These are phyloP conservation scores for Zaprionus camerounensis DNA, from an alignment of 1,140 invertebrate species.

Conservation along the genomic window DNA sequence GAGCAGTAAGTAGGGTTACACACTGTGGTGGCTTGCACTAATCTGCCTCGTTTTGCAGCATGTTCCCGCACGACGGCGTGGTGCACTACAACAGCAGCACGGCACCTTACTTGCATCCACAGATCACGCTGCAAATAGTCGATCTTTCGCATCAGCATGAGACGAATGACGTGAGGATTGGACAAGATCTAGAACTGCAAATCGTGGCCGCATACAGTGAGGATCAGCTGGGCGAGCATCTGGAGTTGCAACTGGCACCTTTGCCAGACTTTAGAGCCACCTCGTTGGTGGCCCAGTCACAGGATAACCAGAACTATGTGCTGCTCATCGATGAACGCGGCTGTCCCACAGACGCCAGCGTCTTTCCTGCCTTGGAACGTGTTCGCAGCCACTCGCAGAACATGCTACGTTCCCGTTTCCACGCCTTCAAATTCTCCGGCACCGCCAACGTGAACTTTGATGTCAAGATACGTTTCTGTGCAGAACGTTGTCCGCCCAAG, in stretches of 20 bases:
- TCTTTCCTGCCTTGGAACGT: slow-evolving; percentile 84
- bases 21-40: not conserved
- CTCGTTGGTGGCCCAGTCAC: slow-evolving; percentile 84
- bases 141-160: slow-evolving; percentile 76
- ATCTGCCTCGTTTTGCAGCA: slow-evolving; percentile 24
- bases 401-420: slow-evolving; percentile 83
- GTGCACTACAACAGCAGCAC: slow-evolving; percentile 65
- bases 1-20: slow-evolving; percentile 54
- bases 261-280: slow-evolving; percentile 76
- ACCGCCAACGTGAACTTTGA: slow-evolving; percentile 85
- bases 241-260: slow-evolving; percentile 60
- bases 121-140: slow-evolving; percentile 72
- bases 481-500: slow-evolving; percentile 76
- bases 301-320: slow-evolving; percentile 84
- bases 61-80: slow-evolving; percentile 62
- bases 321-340: slow-evolving; percentile 87
- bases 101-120: slow-evolving; percentile 58
- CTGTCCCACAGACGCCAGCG: slow-evolving; percentile 86
- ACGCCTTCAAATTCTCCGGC: slow-evolving; percentile 85
- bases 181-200: slow-evolving; percentile 76
- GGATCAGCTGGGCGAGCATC: slow-evolving; percentile 51
- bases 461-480: slow-evolving; percentile 85
- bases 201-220: slow-evolving; percentile 71
- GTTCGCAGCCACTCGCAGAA: slow-evolving; percentile 66
- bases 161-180: slow-evolving; percentile 80